Evolutionary conservation across 2,113 vertebrate genomes (phyloP), one percentile per base, ranked within the genome.

Genomic region (Alexandromys fortis): DNA sequence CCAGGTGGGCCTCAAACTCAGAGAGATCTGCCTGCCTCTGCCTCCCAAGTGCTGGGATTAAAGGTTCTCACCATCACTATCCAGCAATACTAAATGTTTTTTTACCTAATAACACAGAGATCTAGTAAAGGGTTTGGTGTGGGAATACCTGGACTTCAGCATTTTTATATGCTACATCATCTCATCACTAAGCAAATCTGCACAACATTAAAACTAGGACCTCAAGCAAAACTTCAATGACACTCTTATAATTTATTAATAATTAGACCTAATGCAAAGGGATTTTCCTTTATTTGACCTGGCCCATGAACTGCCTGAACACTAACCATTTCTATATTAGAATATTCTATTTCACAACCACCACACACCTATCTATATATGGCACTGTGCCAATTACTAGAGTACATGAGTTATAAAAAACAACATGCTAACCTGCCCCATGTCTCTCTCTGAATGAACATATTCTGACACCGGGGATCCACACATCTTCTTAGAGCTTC

Each of bases 181-280:
- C 67, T 86, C 63, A 77, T 91, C 65, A 86, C 49, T 83, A 83
- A 75, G 26, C 19, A 94, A 78, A n/a, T 67, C 78, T 94, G 3
- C 61, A 22, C 38, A 63, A 96, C 65, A 92, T 73, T 94, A 88
- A 96, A 73, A 92, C 16, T 72, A 45, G 58, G n/a, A 9, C 87
- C 76, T 89, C 21, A 68, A 86, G 65, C 76, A 97, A 94, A 91
- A 93, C 35, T 94, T 96, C 63, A 94, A 79, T 93, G 52, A 22
- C 33, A 89, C 12, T 26, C 81, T 87, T 93, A 55, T 1, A 47
- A 94, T 96, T 96, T 75, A 88, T 86, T 92, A 87, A 90, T 90
- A 93, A 86, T 91, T 8, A 77, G 73, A 95, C 70, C 79, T 86
- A 55, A 45, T 58, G 86, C 38, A 76, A 58, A 86, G 28, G 22